Evolutionary conservation across 92 coral and sea anemone species (phyloP), one percentile per base, ranked within the genome.

Genomic region (Umimayanthus chanpuru): DNA sequence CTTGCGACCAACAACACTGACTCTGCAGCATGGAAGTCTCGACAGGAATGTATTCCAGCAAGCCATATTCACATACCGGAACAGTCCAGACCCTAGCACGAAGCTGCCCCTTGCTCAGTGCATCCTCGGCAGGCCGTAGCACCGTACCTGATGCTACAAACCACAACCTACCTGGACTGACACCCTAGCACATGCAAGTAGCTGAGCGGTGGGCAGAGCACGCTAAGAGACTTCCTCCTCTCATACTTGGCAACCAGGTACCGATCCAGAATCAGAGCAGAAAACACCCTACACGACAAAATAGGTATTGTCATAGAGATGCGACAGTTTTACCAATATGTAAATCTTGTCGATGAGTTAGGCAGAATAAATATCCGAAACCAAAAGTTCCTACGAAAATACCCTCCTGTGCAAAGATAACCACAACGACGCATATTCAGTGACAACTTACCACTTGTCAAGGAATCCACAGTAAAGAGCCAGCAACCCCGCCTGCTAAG

Each of bases 21-120:
- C 71, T 67, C 93, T 32, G 36, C 36, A 32, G 2, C 20, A 82
- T 25, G 91, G 90, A n/a, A 49, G 85, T 41, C 93, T 91, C 9
- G 23, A 91, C 88, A 91, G 91, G 0, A 53, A 91, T 76, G 3
- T 70, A 14, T 64, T 88, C 4, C 91, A 91, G 72, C 83, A 66
- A 10, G 91, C 92, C 23, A 78, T 91, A 16, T 87, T 91, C 28
- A 87, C 88, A 41, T 91, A 91, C 64, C 72, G 93, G 5, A 91
- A 91, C 92, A 88, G 89, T 5, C 89, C 93, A 0, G 91, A 83
- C 73, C 86, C 91, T 18, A 32, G 40, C 32, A 91, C 91, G 0
- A 65, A 80, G 68, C 92, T 91, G 2, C 88, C 86, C 16, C 87
- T 91, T 2, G 89, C 89, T 0, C 70, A 43, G 30, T 83, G 87